phyloP scores from a whole-genome alignment of 2,113 vertebrate species.

The Origma solitaria region DNA sequence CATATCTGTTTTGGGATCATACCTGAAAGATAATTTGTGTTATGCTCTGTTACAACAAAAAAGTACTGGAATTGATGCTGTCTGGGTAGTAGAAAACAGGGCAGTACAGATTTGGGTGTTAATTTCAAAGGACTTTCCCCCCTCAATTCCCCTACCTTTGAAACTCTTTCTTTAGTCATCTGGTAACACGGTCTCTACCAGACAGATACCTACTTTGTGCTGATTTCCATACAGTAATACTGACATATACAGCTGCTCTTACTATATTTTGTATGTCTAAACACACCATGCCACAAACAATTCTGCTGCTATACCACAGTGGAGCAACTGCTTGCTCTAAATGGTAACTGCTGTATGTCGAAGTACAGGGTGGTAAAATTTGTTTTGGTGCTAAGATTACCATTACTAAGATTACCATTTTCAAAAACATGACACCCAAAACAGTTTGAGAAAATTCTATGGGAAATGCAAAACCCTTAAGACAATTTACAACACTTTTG shows the following conservation, averaged over 20 bases:
- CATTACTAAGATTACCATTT: background rate
- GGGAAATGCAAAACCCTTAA: background rate
- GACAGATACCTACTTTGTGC: background rate
- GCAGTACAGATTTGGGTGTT: background rate
- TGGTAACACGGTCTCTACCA: background rate
- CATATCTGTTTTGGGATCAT: constrained; percentile 94
- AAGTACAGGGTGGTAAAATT: background rate
- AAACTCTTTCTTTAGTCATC: background rate
- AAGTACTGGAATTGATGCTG: background rate
- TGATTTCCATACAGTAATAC: background rate
- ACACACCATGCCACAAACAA: background rate
- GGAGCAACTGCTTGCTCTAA: background rate
- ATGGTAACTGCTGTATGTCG: background rate
- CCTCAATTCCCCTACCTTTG: background rate
- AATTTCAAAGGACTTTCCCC: background rate
- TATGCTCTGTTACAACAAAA: background rate
- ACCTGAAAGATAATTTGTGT: constrained; percentile 73
- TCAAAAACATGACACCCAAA: background rate
- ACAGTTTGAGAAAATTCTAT: background rate
- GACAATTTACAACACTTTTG: background rate
- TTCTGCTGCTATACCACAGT: background rate
- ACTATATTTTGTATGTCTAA: background rate
- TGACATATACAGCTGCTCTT: background rate
- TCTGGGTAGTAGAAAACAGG: background rate
- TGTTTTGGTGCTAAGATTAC: background rate